phyloP scores from a whole-genome alignment of 2,888 invertebrate genomes.

The Coremacera marginata region DNA sequence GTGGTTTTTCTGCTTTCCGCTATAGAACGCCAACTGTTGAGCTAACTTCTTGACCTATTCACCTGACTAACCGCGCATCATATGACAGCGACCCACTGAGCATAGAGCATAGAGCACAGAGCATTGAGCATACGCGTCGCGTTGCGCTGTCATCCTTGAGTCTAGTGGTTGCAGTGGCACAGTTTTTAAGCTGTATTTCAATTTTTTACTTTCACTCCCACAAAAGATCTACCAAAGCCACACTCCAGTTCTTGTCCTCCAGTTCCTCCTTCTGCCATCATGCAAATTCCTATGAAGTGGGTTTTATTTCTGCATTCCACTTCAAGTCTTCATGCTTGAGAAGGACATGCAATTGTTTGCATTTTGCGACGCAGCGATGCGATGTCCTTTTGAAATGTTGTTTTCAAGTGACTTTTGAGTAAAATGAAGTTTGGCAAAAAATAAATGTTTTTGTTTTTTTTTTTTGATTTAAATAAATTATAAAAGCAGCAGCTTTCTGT shows the following conservation, averaged over 20 bases:
- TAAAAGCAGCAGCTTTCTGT: background rate
- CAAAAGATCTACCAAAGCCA: conserved; percentile 40
- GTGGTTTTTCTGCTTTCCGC: background rate
- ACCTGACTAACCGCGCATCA: conserved; percentile 9
- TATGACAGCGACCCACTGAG: background rate
- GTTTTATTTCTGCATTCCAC: conserved; percentile 37
- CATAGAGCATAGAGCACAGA: too few relatives aligned
- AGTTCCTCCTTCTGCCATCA: conserved; percentile 21
- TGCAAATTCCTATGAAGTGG: conserved; percentile 43
- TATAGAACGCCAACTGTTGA: conserved; percentile 23
- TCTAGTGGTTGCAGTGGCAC: conserved; percentile 29
- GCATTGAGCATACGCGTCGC: background rate
- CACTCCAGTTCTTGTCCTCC: conserved; percentile 23
- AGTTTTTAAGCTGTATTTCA: conserved; percentile 46
- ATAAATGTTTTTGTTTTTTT: background rate
- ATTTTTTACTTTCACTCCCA: conserved; percentile 13
- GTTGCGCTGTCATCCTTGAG: conserved; percentile 26
- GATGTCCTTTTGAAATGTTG: conserved; percentile 34
- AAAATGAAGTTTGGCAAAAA: conserved; percentile 6
- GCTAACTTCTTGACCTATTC: conserved; percentile 33
- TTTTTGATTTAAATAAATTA: conserved; percentile 6
- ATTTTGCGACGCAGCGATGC: conserved; percentile 25
- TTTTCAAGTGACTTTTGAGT: conserved; percentile 23
- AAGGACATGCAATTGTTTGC: conserved; percentile 37
- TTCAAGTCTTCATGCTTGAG: conserved; percentile 36